Conservation (phyloP, 2,888 invertebrate genomes). For the Acanthoscelides obtectus region DNA sequence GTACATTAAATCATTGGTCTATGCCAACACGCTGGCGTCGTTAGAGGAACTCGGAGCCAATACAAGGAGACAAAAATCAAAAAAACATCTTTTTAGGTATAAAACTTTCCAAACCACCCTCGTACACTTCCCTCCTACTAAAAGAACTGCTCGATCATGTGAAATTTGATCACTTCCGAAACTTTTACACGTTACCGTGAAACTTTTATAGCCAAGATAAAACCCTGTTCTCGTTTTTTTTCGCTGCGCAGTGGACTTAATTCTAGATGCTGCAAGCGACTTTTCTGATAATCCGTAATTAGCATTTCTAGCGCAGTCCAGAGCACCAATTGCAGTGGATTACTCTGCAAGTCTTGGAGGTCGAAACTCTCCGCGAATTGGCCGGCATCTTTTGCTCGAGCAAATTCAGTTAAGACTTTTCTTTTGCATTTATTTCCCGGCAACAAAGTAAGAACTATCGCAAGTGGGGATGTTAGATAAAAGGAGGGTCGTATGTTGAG, state of each 20-base stretch:
- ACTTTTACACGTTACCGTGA: background rate
- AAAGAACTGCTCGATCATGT: too few species aligned
- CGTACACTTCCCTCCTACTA: too few species aligned
- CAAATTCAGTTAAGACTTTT: background rate
- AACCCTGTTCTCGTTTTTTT: background rate
- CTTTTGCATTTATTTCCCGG: background rate
- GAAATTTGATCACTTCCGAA: too few species aligned
- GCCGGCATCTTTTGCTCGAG: background rate
- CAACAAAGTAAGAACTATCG: background rate
- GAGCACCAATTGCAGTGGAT: background rate
- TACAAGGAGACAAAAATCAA: too few species aligned
- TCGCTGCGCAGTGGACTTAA: background rate
- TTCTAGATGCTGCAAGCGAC: background rate
- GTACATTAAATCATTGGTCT: too few species aligned
- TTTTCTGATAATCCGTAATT: background rate
- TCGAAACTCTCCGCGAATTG: background rate
- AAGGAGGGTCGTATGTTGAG: background rate
- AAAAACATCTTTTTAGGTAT: too few species aligned
- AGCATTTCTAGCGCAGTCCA: background rate
- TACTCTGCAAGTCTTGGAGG: background rate
- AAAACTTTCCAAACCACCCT: too few species aligned
- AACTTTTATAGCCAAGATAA: background rate
- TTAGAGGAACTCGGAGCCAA: too few species aligned
- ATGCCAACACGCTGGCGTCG: too few species aligned
- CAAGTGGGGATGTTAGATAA: background rate